Evolutionary conservation across 2,113 vertebrate genomes (phyloP).

Genomic region (Melanerpes aurifrons): DNA sequence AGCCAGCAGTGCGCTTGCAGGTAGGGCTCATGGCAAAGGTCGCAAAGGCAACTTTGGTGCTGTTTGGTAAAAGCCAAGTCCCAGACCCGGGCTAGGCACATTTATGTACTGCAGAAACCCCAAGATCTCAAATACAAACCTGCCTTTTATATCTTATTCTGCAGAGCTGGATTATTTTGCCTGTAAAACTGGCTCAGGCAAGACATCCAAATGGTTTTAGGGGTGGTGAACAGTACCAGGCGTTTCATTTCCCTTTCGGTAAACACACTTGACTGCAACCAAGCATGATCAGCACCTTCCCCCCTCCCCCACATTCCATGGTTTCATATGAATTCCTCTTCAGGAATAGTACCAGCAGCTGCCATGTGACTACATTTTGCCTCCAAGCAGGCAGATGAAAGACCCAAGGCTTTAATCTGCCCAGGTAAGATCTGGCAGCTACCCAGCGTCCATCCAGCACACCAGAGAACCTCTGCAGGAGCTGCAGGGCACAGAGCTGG

Average conservation of each 20-base stretch:
- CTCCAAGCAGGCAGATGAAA: not conserved
- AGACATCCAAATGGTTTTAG: not conserved
- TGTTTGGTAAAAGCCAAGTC: not conserved
- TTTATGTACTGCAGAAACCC: not conserved
- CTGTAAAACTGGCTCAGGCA: not conserved
- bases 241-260: not conserved
- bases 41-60: not conserved
- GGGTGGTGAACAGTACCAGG: not conserved
- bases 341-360: not conserved
- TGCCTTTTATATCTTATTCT: not conserved
- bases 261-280: not conserved
- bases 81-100: not conserved
- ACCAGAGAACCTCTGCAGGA: not conserved
- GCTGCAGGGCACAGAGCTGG: not conserved
- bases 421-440: not conserved
- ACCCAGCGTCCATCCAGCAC: not conserved
- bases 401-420: not conserved
- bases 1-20: not conserved
- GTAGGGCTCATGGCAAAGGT: not conserved
- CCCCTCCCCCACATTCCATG: accelerated
- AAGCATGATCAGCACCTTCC: not conserved
- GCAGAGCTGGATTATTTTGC: not conserved
- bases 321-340: not conserved
- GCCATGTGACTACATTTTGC: accelerated
- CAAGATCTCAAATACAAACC: not conserved